Evolutionary conservation across 2,797 vertebrate species (phyloP), one percentile per base, ranked within the genome.

Genomic region (Rhyacichthys aspro): DNA sequence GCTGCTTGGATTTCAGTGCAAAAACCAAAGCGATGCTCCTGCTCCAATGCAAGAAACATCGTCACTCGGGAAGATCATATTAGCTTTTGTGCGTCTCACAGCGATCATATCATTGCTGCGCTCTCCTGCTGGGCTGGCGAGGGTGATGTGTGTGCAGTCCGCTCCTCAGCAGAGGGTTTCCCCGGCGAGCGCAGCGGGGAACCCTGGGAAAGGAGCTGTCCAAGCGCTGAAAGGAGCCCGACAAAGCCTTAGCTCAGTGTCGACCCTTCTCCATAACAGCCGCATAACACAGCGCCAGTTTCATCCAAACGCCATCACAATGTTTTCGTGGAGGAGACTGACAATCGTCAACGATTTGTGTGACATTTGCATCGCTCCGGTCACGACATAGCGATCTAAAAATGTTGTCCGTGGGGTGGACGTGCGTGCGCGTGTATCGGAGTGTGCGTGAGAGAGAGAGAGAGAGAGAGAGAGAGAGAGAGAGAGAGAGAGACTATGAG

Each of bases 351-450:
- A 55, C 32, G 66, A 70, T 69, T 70, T 69, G 76, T 63, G 80
- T 86, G 86, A 89, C 81, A 89, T 83, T 85, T 79, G 78, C 78
- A 82, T 88, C 85, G 81, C 78, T 84, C 78, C 82, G 83, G 85
- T 89, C 89, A 88, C 85, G 86, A 90, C 76, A 78, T 70, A 67
- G 59, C 70, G 44, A 42, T 59, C 36, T 70, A 45, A 68, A 74
- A 79, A 83, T 67, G 76, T 63, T 79, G 58, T 39, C 55, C 43
- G 72, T 42, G 46, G 45, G 53, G 53, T 72, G 58, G 61, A 67
- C 37, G 54, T 6, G 59, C 5, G 44, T 10, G 59, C 7, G n/a
- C n/a, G 55, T 12, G 47, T 37, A 17, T 46, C 28, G 38, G 52
- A n/a, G 43, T 43, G 56, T 17, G 53, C 18, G 41, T 45, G 44